phyloP scores from a whole-genome alignment of 2,113 vertebrate genomes.

The Ptychochromis oligacanthus region DNA sequence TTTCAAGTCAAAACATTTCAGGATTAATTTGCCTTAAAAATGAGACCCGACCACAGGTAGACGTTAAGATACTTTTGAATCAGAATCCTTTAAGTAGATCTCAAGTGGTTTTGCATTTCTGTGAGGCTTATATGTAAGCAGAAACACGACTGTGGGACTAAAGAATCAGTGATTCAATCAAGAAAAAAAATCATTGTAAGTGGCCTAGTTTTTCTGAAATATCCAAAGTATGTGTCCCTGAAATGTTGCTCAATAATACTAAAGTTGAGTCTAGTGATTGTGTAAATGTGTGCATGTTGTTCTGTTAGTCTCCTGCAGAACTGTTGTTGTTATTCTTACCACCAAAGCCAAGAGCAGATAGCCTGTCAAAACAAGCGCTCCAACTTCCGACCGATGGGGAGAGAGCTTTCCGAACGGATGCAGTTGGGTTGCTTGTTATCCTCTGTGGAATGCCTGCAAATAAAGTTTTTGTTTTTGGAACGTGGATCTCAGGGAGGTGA shows the following conservation, averaged over 20 bases:
- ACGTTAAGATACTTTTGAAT: not conserved
- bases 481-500: constrained; percentile 12
- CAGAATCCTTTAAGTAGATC: not conserved
- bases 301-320: constrained; percentile 48
- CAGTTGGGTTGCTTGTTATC: constrained; percentile 44
- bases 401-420: constrained; percentile 56
- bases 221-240: constrained; percentile 37
- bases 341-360: constrained; percentile 75
- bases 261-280: constrained; percentile 29
- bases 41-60: not conserved
- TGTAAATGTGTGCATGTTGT: constrained; percentile 42
- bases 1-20: constrained; percentile 10
- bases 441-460: constrained; percentile 60
- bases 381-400: constrained; percentile 63
- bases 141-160: not conserved
- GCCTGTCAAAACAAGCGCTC: constrained; percentile 74
- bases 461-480: constrained; percentile 32
- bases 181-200: constrained; percentile 9
- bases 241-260: constrained; percentile 44
- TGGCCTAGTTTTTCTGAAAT: constrained; percentile 43
- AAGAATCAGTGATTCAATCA: not conserved
- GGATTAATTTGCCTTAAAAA: constrained; percentile 3
- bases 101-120: not conserved
- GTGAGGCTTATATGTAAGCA: not conserved
- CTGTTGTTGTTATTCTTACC: constrained; percentile 74